Percentiles rank a stretch among this genome's conserved stretches.
Evolutionary conservation across 2,113 vertebrate genomes (phyloP).

Genomic region (Elephantulus edwardii): DNA sequence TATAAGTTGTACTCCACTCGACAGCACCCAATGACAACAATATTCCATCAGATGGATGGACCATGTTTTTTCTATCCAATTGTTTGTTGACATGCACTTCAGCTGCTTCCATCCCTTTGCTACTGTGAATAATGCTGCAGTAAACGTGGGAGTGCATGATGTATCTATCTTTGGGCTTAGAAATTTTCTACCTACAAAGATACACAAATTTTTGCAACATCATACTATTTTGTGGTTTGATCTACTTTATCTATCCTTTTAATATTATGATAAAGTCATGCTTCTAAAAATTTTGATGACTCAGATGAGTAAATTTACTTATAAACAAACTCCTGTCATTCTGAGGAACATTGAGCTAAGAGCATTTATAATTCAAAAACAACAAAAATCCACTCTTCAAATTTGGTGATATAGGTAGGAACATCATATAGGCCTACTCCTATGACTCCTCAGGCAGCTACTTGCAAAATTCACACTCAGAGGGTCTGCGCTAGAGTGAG

Average conservation of each 20-base stretch:
- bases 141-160: no score
- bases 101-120: no score
- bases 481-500: not conserved
- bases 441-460: not conserved
- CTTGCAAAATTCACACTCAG: conserved; percentile 17
- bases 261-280: not conserved
- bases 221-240: not conserved
- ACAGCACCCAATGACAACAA: no score
- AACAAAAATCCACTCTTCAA: no score
- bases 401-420: not conserved
- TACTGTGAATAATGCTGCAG: no score
- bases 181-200: conserved; percentile 19
- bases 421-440: not conserved
- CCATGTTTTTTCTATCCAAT: no score
- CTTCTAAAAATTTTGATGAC: conserved; percentile 50
- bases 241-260: not conserved
- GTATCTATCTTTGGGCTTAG: not conserved
- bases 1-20: no score
- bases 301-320: conserved; percentile 25
- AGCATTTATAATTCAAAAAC: conserved; percentile 19
- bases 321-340: conserved; percentile 12
- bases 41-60: no score
- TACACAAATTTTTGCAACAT: not conserved
- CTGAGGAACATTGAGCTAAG: not conserved
- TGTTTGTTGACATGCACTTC: no score